Conservation (phyloP, 1,140 invertebrate species). For the Nephila pilipes region DNA sequence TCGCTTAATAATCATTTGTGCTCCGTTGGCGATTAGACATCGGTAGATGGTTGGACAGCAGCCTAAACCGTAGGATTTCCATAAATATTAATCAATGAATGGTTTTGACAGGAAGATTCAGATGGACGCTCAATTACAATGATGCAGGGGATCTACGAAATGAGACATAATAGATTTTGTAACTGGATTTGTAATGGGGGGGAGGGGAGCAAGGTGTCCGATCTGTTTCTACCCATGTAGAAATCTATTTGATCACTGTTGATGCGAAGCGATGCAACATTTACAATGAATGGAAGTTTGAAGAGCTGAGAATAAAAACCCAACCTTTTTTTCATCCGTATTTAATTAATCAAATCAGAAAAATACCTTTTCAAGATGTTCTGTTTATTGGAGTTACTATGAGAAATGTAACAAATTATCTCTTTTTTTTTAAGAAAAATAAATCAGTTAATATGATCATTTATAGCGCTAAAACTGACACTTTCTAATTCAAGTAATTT, state of each 20-base stretch:
- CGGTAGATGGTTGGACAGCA: conserved; percentile 13
- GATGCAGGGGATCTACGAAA: conserved; percentile 49
- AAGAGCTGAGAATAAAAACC: too few species aligned
- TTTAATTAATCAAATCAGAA: too few species aligned
- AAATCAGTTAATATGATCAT: too few species aligned
- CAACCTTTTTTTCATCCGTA: too few species aligned
- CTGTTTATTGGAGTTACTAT: too few species aligned
- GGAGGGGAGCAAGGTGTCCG: not conserved
- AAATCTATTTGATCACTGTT: not conserved
- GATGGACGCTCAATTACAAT: conserved; percentile 13
- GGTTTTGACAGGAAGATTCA: conserved; percentile 66
- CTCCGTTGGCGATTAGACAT: conserved; percentile 36
- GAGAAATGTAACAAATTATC: too few species aligned
- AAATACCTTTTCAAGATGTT: too few species aligned
- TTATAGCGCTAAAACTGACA: too few species aligned
- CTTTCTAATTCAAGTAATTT: too few species aligned
- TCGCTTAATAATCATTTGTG: conserved; percentile 76
- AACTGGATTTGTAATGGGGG: not conserved
- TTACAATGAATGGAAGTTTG: not conserved
- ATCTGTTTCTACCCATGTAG: not conserved
- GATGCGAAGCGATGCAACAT: not conserved
- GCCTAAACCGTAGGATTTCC: conserved; percentile 49
- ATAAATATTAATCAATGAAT: conserved; percentile 73
- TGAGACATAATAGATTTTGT: conserved; percentile 32
- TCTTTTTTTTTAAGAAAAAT: too few species aligned